Conservation (phyloP, 2,797 vertebrate genomes). For the Gallirallus australis region DNA sequence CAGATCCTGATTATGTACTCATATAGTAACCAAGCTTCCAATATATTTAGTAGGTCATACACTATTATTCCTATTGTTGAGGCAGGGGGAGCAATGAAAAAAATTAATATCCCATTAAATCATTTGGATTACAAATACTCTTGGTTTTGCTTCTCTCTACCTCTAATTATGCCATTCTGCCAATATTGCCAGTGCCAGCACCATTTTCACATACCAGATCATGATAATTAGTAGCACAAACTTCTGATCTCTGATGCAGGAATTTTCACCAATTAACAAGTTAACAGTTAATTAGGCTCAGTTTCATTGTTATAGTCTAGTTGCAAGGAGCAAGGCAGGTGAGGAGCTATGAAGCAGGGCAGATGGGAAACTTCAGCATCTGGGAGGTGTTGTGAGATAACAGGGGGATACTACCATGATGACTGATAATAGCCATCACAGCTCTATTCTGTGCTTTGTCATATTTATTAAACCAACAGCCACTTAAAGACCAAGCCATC, state of each 20-base stretch:
- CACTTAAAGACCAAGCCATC: background rate
- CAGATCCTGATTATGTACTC: background rate
- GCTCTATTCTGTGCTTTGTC: background rate
- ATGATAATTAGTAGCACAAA: constrained; percentile 37
- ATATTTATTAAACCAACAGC: background rate
- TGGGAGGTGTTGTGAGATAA: background rate
- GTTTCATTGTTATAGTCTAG: background rate
- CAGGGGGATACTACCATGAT: background rate
- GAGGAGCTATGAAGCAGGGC: background rate
- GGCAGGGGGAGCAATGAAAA: background rate
- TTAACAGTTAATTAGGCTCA: constrained; percentile 51
- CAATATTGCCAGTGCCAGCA: background rate
- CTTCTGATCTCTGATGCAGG: constrained; percentile 25
- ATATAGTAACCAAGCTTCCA: background rate
- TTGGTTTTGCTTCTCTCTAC: background rate
- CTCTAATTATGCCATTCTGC: constrained; percentile 22
- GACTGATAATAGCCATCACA: background rate
- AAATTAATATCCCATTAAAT: background rate
- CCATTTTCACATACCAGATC: background rate
- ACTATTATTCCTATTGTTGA: background rate
- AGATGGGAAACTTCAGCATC: background rate
- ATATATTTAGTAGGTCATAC: background rate
- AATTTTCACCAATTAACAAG: constrained; percentile 49
- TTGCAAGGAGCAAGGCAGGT: background rate
- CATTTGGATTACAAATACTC: background rate